Evolutionary conservation across 2,797 vertebrate genomes (phyloP).

Genomic region (Sebastes itinus): DNA sequence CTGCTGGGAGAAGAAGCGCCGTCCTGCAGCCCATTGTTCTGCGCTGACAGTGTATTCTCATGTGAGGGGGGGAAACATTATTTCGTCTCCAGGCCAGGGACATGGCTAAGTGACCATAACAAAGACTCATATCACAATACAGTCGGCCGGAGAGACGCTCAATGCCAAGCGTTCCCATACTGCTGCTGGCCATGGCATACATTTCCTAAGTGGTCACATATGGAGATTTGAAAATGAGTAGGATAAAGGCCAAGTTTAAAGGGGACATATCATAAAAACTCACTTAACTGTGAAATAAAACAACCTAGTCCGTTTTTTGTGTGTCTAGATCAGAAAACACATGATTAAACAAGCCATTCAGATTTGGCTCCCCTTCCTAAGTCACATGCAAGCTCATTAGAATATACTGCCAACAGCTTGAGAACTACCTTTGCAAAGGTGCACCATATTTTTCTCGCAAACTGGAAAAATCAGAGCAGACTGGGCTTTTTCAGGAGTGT

Average conservation of each 20-base stretch:
- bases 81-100: constrained; percentile 19
- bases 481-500: too few relatives aligned
- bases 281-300: too few relatives aligned
- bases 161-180: constrained; percentile 44
- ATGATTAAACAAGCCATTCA: too few relatives aligned
- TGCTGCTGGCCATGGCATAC: constrained; percentile 1
- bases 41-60: constrained; percentile 61
- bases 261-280: too few relatives aligned
- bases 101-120: constrained; percentile 53
- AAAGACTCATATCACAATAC: constrained; percentile 61
- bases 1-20: constrained; percentile 46
- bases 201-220: constrained; percentile 9
- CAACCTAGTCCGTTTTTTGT: too few relatives aligned
- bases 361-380: too few relatives aligned
- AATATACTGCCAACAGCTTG: too few relatives aligned
- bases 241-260: background rate
- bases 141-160: constrained; percentile 21
- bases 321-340: too few relatives aligned
- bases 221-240: background rate
- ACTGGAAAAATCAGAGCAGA: too few relatives aligned
- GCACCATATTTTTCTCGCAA: too few relatives aligned
- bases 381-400: too few relatives aligned
- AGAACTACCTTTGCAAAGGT: too few relatives aligned
- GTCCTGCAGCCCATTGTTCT: constrained; percentile 59
- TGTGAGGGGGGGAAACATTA: background rate